Conservation (phyloP, 2,113 vertebrate species). For the Trinectes maculatus region DNA sequence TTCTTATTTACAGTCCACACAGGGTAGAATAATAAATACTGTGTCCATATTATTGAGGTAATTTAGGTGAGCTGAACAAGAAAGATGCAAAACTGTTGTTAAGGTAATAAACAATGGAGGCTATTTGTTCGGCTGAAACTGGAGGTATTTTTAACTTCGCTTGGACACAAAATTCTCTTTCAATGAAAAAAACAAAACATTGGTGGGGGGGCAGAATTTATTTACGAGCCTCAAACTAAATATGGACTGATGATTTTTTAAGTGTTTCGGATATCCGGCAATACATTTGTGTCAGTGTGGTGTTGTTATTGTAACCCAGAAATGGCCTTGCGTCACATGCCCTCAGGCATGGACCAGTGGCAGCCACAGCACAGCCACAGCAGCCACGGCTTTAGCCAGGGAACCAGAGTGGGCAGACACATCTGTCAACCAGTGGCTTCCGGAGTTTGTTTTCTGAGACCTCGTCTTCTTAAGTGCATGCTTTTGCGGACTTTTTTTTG, state of each 20-base stretch:
- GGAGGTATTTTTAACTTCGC: constrained; percentile 41
- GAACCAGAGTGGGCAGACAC: constrained; percentile 74
- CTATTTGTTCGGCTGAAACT: constrained; percentile 12
- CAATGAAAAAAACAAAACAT: constrained; percentile 10
- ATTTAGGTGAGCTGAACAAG: constrained; percentile 23
- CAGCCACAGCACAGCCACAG: constrained; percentile 68
- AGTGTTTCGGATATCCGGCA: constrained; percentile 78
- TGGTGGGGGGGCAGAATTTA: constrained; percentile 40
- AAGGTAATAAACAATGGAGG: neutral
- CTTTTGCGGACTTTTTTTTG: constrained; percentile 46
- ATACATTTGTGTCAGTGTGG: constrained; percentile 57
- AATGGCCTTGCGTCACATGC: constrained; percentile 70
- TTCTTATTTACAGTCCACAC: constrained; percentile 72
- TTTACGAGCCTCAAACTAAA: constrained; percentile 70
- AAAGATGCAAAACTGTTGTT: neutral
- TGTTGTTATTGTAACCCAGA: constrained; percentile 74
- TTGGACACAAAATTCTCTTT: constrained; percentile 30
- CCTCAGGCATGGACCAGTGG: constrained; percentile 51
- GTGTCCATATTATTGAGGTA: constrained; percentile 10
- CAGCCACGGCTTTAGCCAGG: constrained; percentile 61
- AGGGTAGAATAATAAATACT: constrained; percentile 19
- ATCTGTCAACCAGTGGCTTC: constrained; percentile 76
- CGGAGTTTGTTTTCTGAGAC: constrained; percentile 77
- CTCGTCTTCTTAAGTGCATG: constrained; percentile 64
- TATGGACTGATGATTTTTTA: constrained; percentile 53